Base-by-base conservation (phyloP, 2,113 vertebrate genomes). In the Aphyosemion australe region DNA sequence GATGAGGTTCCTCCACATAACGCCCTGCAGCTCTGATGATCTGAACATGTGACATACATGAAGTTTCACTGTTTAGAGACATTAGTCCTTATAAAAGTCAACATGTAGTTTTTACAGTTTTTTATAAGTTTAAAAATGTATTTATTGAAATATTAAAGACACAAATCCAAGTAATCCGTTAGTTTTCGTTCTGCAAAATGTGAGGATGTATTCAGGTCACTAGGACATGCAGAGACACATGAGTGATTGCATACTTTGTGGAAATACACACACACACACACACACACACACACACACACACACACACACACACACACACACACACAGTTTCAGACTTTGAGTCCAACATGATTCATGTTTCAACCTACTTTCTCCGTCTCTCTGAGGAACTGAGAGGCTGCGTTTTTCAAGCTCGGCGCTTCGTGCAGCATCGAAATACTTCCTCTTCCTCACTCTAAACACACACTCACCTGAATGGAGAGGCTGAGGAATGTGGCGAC, bases 291-390 rank as follows among this genome's bases (percentile, higher is more conserved):
- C 13, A 34, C 68, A 56, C 72, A 56, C 72, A 63, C 21, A 26
- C 19, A 14, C 13, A 34, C 68, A 56, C 72, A 56, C 72, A 63
- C 34, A 37, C 34, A 37, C 34, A 32, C 18, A 18, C 13, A 34
- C 68, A 56, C 72, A 56, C 72, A 63, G 46, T 56, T 65, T 51
- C 59, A 59, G 66, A 83, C 46, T 72, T 63, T 65, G 41, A 71
- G 71, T 79, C 75, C 66, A 87, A 73, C 71, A 83, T 86, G 87
- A 88, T 90, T 87, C 85, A 89, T 85, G 87, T 83, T 65, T 84
- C 78, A 89, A 88, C 91, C 91, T 90, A 92, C 83, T 89, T 90
- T 51, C 73, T 80, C 77, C 77, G 56, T 70, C 68, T 87, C 87
- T 87, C 89, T 60, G 77, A 47, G 86, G 84, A 83, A 61, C 67